A percentile compares a stretch with the other conserved stretches of the same genome.
phyloP scores from a whole-genome alignment of 1,140 invertebrate genomes.

The Drosophila tropicalis region DNA sequence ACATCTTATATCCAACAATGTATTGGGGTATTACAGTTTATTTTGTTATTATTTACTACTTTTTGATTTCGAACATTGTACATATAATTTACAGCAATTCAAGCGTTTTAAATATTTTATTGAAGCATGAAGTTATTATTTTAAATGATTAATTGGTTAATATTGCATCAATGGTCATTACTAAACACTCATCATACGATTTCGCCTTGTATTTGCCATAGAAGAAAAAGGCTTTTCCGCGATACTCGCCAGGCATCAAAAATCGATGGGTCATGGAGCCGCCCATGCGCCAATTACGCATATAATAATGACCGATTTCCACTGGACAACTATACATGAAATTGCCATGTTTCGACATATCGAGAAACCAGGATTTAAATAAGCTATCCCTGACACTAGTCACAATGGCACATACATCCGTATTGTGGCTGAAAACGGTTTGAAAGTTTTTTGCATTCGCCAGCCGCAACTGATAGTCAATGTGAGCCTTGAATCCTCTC shows the following conservation, averaged over 20 bases:
- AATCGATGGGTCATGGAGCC: slow-evolving; percentile 56
- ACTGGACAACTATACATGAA: slow-evolving; percentile 67
- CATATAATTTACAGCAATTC: not conserved
- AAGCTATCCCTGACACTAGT: slow-evolving; percentile 52
- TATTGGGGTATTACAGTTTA: not conserved
- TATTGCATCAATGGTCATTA: slow-evolving; percentile 29
- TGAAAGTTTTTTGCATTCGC: slow-evolving; percentile 68
- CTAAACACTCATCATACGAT: slow-evolving; percentile 25
- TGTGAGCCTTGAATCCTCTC: slow-evolving; percentile 50
- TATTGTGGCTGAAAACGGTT: slow-evolving; percentile 48
- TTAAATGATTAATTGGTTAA: slow-evolving; percentile 28
- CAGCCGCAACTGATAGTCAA: slow-evolving; percentile 67
- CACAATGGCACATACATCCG: slow-evolving; percentile 61
- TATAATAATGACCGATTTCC: slow-evolving; percentile 52
- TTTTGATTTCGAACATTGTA: not conserved
- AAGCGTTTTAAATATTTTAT: not conserved
- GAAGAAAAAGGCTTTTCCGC: slow-evolving; percentile 41
- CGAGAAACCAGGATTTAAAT: slow-evolving; percentile 66
- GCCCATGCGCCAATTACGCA: slow-evolving; percentile 58
- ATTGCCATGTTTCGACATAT: slow-evolving; percentile 55
- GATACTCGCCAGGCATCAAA: slow-evolving; percentile 63
- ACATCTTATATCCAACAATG: not conserved
- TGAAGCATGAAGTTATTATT: not conserved
- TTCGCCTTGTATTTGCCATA: slow-evolving; percentile 64
- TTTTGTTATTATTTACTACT: not conserved